Evolutionary conservation across 2,888 invertebrate genomes (phyloP).

Genomic region (Melanargia galathea): DNA sequence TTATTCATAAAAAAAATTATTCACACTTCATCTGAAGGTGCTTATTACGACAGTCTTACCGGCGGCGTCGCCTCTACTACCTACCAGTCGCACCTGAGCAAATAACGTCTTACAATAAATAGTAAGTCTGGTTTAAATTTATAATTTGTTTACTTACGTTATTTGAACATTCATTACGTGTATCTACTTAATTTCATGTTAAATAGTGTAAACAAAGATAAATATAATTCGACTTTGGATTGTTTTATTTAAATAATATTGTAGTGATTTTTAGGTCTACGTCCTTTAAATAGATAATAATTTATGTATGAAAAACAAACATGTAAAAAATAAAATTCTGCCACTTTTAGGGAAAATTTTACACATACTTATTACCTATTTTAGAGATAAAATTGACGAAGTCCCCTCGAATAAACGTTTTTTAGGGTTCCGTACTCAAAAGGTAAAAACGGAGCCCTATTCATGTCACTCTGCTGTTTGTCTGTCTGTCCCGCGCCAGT

Average conservation of each 20-base stretch:
- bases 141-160: conserved; percentile 40
- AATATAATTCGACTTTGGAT: conserved; percentile 1
- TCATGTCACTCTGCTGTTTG: too few relatives aligned
- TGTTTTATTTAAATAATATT: not conserved
- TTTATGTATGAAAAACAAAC: too few relatives aligned
- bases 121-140: conserved; percentile 38
- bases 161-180: conserved; percentile 22
- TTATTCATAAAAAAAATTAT: conserved; percentile 11
- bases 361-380: too few relatives aligned
- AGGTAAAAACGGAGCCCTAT: too few relatives aligned
- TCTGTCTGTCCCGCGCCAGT: too few relatives aligned
- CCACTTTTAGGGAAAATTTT: too few relatives aligned
- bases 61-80: conserved; percentile 19
- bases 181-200: conserved; percentile 13
- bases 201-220: conserved; percentile 1
- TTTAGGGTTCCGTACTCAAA: too few relatives aligned
- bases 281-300: not conserved
- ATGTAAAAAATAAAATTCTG: too few relatives aligned
- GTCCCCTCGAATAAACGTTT: too few relatives aligned
- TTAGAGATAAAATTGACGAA: too few relatives aligned
- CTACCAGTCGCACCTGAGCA: conserved; percentile 38
- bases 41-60: conserved; percentile 30
- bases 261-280: not conserved
- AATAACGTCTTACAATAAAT: conserved; percentile 39
- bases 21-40: conserved; percentile 20